Evolutionary conservation across 1,140 invertebrate genomes (phyloP), one percentile per base, ranked within the genome.

Genomic region (Apis laboriosa): DNA sequence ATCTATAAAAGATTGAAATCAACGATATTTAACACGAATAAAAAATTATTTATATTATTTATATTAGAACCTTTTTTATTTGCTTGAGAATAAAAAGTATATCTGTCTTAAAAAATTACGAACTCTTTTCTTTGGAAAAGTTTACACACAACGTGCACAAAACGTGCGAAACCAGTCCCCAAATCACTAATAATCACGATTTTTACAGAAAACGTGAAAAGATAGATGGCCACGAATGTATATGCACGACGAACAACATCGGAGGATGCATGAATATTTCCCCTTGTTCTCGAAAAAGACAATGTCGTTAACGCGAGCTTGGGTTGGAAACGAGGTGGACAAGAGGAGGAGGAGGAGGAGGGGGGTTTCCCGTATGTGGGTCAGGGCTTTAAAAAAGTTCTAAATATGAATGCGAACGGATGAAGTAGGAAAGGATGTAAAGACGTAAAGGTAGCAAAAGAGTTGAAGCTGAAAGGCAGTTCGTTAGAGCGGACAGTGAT

Each of bases 401-500:
- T 63, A 80, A 84, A 83, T 83, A 77, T 79, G 82, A 84, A 79
- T 64, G 70, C 68, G 81, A 79, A 79, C 21, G 76, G 76, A 80
- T 71, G 77, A 73, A 84, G 55, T 67, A 64, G 75, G 64, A 70
- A 77, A 83, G 76, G 76, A 77, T 83, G 67, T 83, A 83, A 83
- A 83, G 81, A 78, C 76, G 81, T 64, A 83, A 83, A 83, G 67
- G 67, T 64, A 83, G 76, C 80, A 56, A 71, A 83, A 83, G 67
- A 83, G 81, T 83, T 63, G 80, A 63, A 55, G 71, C 53, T 84
- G 78, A 80, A 84, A 56, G 75, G 83, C 81, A 83, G 81, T 83
- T 83, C 81, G 81, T 83, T 83, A 83, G 76, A 49, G 66, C 81
- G 67, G 76, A 83, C 81, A 83, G 81, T 83, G 81, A 83, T 83